Percentiles rank a stretch among this genome's conserved stretches.
phyloP scores from a whole-genome alignment of 2,113 vertebrate species.

The Xiphias gladius region DNA sequence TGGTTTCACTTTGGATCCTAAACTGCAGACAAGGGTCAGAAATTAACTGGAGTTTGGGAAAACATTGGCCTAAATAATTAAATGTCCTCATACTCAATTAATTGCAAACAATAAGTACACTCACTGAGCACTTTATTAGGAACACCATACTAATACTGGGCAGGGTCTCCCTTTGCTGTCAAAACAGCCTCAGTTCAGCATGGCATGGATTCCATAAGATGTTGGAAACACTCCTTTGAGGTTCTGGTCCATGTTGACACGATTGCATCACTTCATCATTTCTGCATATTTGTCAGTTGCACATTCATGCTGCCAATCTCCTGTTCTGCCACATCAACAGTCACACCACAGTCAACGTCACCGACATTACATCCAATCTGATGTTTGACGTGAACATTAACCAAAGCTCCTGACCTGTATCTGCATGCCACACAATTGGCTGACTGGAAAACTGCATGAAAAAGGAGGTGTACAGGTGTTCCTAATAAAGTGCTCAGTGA shows the following conservation, averaged over 20 bases:
- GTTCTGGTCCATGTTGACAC: too few relatives aligned
- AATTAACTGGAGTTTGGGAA: neutral
- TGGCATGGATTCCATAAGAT: neutral
- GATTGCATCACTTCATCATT: too few relatives aligned
- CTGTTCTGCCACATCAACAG: neutral
- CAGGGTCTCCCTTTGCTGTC: neutral
- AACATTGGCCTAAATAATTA: neutral
- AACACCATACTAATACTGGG: neutral
- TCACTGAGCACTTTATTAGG: neutral
- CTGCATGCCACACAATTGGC: neutral
- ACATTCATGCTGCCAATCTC: neutral
- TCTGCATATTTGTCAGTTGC: too few relatives aligned
- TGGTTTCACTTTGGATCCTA: neutral
- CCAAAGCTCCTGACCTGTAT: neutral
- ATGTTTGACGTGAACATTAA: neutral
- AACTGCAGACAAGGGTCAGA: neutral
- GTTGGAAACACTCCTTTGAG: neutral
- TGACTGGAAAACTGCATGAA: too few relatives aligned
- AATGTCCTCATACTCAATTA: neutral
- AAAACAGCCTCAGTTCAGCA: neutral
- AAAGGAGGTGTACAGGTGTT: too few relatives aligned
- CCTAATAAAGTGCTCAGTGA: too few relatives aligned
- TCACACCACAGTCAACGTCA: neutral
- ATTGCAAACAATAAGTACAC: neutral
- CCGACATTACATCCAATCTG: neutral